A percentile compares a stretch with the other conserved stretches of the same genome.
These are phyloP conservation scores for Tylochromis polylepis DNA, from an alignment of 2,113 vertebrate species.

Conservation along the genomic window DNA sequence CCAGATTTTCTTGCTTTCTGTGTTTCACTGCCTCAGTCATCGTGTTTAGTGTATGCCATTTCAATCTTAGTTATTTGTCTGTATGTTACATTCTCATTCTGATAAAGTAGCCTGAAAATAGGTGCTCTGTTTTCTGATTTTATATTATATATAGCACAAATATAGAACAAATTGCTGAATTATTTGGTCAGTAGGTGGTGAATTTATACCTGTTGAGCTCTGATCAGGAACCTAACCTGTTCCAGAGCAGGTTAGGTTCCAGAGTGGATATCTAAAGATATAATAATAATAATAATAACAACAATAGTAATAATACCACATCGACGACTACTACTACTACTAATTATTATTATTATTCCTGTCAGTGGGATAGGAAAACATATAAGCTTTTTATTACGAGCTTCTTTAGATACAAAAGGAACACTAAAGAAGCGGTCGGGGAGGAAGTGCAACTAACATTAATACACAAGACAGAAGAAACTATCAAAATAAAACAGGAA, in stretches of 20 bases:
- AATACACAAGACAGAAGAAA: not conserved
- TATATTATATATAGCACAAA: not conserved
- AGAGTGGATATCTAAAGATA: not conserved
- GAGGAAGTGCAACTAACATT: not conserved
- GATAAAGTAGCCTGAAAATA: not conserved
- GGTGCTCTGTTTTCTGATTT: not conserved
- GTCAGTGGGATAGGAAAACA: not conserved
- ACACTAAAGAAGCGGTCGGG: not conserved
- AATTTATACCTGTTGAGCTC: not conserved
- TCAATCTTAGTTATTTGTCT: not conserved
- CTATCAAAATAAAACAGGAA: not conserved
- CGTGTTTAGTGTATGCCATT: not conserved
- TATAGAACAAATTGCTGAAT: not conserved
- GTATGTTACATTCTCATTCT: not conserved
- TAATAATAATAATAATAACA: not conserved
- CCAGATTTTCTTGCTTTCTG: not conserved
- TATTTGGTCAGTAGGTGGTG: not conserved
- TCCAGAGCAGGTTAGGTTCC: not conserved
- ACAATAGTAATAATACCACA: not conserved
- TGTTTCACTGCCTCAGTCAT: not conserved
- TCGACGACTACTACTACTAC: not conserved
- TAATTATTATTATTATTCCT: rapidly evolving
- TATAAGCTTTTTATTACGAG: not conserved
- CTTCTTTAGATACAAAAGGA: no score
- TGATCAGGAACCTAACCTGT: not conserved